Percentiles rank a stretch among this genome's conserved stretches.
Evolutionary conservation across 2,113 vertebrate genomes (phyloP).

Genomic region (Rhea pennata): DNA sequence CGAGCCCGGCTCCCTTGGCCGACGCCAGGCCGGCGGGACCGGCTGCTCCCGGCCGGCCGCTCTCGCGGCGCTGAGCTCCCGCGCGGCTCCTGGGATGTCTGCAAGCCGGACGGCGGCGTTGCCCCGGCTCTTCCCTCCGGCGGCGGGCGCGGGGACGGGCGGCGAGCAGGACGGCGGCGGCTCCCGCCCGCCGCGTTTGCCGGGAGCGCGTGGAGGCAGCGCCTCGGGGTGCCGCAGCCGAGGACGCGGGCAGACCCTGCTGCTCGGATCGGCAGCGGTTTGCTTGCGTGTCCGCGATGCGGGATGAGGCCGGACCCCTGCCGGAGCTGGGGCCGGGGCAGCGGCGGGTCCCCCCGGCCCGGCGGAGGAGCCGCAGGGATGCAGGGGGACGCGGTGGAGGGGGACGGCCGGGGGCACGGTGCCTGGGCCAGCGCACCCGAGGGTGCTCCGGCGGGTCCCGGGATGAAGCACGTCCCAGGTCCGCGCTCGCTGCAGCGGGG

Average conservation of each 20-base stretch:
- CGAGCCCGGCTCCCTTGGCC: background rate
- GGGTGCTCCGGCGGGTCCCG: background rate
- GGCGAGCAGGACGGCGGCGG: background rate
- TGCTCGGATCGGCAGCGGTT: fast-evolving
- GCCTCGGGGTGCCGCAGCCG: background rate
- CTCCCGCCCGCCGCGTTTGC: background rate
- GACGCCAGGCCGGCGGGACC: background rate
- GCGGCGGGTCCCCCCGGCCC: background rate
- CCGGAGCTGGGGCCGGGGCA: fast-evolving
- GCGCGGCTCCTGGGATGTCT: background rate
- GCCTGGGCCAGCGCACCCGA: background rate
- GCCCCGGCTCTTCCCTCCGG: too few relatives aligned
- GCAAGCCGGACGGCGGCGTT: background rate
- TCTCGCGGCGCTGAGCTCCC: background rate
- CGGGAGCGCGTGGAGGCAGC: background rate
- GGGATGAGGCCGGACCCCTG: background rate
- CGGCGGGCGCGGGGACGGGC: fast-evolving
- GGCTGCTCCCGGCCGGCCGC: too few relatives aligned
- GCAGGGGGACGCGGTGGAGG: background rate
- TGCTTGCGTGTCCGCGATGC: background rate
- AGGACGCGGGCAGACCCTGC: background rate
- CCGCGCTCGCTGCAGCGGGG: background rate
- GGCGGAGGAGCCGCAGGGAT: background rate
- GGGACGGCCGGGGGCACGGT: background rate
- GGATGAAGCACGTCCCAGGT: background rate